Base-by-base conservation (phyloP, 2,888 invertebrate species). In the Empis livida region DNA sequence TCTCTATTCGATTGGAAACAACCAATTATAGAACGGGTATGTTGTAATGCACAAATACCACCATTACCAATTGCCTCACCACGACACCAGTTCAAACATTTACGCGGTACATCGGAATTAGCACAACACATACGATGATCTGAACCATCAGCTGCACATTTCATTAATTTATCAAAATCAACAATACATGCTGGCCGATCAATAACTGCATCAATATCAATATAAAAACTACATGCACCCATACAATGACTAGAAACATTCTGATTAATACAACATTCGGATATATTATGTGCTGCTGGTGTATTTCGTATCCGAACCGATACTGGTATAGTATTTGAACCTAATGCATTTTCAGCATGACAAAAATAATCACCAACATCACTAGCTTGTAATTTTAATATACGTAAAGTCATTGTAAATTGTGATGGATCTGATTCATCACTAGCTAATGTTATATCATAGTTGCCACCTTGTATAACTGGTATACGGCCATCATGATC, bases 51-150 rank as follows among this genome's bases (percentile, higher is more conserved):
- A 59, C 89, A 90, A 13, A 76, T 64, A 45, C 79, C 74, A 55
- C 78, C 77, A 6, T 73, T 65, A 3, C 76, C 70, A 30, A 85
- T 77, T 0, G 82, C 72, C 48, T 85, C 84, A 0, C 89, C 89
- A 32, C 87, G 77, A 61, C 91, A 91, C 76, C 89, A 84, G 61
- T 89, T 86, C 54, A 90, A 70, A 63, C 90, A 91, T 55, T 80
- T 77, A 32, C 85, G 74, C 1, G 89, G 87, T 1, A 91, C 88
- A 42, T 84, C 82, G 69, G 79, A 79, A 16, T 82, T 80, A 0
- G 83, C 81, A 64, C 91, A 91, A 62, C 91, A 91, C 51, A 80
- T 79, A 40, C 89, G 75, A 67, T 91, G 91, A 64, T 91, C 90
- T 48, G 78, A 82, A 8, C 82, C 82, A 56, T 83, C 83, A 1